Evolutionary conservation across 2,113 vertebrate species (phyloP).

Genomic region (Felis chaus): DNA sequence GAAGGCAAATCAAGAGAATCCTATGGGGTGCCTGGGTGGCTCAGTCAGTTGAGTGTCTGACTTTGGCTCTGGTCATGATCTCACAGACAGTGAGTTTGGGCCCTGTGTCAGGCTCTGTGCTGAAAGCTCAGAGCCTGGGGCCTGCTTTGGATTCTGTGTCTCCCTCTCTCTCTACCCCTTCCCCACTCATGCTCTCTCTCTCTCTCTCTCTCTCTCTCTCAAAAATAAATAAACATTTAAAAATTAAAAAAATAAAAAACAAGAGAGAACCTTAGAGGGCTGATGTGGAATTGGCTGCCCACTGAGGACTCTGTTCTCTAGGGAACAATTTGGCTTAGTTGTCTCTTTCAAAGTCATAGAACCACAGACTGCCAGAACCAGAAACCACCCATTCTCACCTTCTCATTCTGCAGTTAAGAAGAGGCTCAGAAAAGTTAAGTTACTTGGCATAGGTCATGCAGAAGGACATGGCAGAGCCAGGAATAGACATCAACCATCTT

Average conservation of each 20-base stretch:
- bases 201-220: too few relatives aligned
- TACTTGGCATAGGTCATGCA: neutral
- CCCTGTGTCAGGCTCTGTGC: too few relatives aligned
- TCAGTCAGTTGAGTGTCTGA: too few relatives aligned
- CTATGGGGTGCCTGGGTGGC: neutral
- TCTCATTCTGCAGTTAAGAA: conserved; percentile 7
- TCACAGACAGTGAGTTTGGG: too few relatives aligned
- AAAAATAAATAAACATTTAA: too few relatives aligned
- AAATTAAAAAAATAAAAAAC: too few relatives aligned
- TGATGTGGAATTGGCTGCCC: neutral
- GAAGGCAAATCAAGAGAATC: neutral
- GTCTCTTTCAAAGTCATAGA: neutral
- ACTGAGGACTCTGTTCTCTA: neutral
- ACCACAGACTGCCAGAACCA: neutral
- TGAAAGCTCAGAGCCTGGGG: too few relatives aligned
- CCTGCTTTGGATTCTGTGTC: too few relatives aligned
- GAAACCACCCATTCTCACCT: neutral
- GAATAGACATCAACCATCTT: neutral
- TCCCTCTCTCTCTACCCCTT: too few relatives aligned
- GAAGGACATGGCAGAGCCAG: neutral
- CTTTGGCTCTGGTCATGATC: too few relatives aligned
- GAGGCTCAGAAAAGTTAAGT: neutral
- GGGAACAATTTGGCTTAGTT: neutral
- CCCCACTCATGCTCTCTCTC: too few relatives aligned
- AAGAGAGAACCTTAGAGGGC: neutral